Evolutionary conservation across 2,888 invertebrate genomes (phyloP).

Genomic region (Hemicrepidius hirtus): DNA sequence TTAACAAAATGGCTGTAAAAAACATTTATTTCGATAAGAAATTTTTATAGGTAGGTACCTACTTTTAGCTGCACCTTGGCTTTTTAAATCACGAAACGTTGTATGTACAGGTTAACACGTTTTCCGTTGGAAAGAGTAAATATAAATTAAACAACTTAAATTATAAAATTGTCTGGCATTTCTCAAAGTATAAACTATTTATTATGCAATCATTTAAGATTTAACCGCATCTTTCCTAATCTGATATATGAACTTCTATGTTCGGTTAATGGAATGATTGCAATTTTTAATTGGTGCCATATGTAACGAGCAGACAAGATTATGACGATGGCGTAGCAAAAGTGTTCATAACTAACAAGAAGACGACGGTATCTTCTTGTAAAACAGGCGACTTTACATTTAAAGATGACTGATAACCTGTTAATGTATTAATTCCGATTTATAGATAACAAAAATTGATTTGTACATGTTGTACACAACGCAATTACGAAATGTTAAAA

Average conservation of each 20-base stretch:
- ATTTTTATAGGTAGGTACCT: too few relatives aligned
- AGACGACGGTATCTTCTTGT: background rate
- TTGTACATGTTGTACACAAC: conserved; percentile 15
- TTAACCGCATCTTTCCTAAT: background rate
- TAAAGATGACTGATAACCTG: conserved; percentile 14
- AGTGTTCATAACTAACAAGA: conserved; percentile 1
- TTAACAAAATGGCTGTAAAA: too few relatives aligned
- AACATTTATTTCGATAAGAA: too few relatives aligned
- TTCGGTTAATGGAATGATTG: conserved; percentile 21
- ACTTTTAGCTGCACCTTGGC: too few relatives aligned
- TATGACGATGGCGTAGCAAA: conserved; percentile 13
- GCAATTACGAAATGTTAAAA: conserved; percentile 13
- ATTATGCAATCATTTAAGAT: too few relatives aligned
- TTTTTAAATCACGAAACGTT: too few relatives aligned
- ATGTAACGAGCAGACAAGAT: background rate
- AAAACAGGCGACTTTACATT: conserved; percentile 5
- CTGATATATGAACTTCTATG: background rate
- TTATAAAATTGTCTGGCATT: too few relatives aligned
- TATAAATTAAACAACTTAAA: too few relatives aligned
- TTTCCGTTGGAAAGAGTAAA: too few relatives aligned
- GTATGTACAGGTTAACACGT: too few relatives aligned
- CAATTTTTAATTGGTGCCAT: conserved; percentile 16
- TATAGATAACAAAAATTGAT: conserved; percentile 20
- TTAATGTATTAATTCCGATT: conserved; percentile 27
- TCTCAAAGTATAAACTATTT: too few relatives aligned